phyloP scores from a whole-genome alignment of 2,113 vertebrate species.

The Heteronetta atricapilla region DNA sequence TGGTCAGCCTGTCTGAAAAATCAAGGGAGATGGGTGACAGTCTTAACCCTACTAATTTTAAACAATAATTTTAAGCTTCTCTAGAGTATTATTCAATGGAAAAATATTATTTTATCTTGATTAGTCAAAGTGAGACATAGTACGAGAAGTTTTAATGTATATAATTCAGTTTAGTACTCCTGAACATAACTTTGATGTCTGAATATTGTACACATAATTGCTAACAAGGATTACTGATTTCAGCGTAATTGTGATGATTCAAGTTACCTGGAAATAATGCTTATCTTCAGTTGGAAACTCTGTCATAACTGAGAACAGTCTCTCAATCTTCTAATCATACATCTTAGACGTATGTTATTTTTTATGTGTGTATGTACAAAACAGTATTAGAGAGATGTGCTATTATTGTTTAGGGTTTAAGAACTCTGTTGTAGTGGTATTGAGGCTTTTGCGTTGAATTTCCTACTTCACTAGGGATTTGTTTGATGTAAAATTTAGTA shows the following conservation, averaged over 20 bases:
- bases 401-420: background rate
- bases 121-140: background rate
- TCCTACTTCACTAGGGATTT: background rate
- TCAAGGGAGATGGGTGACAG: background rate
- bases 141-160: background rate
- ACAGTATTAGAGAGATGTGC: background rate
- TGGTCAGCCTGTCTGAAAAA: background rate
- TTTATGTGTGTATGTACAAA: background rate
- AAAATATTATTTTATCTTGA: background rate
- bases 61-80: background rate
- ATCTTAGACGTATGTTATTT: background rate
- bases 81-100: background rate
- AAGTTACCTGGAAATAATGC: background rate
- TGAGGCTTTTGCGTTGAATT: background rate
- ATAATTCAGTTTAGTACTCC: background rate
- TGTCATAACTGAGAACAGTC: background rate
- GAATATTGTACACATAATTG: background rate
- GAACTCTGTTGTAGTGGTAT: background rate
- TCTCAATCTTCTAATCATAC: background rate
- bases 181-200: background rate
- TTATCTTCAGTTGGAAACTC: background rate
- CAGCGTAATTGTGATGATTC: background rate
- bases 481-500: background rate
- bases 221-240: background rate
- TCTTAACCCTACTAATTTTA: background rate